A percentile compares a stretch with the other conserved stretches of the same genome.
Evolutionary conservation across 1,140 invertebrate genomes (phyloP).

Genomic region (Nasonia longicornis): DNA sequence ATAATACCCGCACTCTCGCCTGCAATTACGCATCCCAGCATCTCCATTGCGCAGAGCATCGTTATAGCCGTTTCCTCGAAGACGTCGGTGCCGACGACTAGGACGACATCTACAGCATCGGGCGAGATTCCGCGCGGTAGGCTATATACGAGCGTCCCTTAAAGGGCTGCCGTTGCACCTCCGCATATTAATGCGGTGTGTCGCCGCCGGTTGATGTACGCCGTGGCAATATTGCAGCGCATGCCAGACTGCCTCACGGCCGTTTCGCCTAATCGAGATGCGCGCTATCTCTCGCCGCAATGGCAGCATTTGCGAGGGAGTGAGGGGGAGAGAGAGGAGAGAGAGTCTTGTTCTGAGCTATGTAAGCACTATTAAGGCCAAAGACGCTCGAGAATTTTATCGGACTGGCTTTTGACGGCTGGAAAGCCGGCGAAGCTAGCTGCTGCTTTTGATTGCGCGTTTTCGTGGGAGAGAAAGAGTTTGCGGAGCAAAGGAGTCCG

Average conservation of each 20-base stretch:
- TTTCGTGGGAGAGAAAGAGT: not conserved
- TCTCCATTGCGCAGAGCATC: not conserved
- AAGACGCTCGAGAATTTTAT: not conserved
- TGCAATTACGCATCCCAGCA: not conserved
- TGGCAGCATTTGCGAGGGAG: not conserved
- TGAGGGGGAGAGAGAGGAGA: not conserved
- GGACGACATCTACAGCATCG: not conserved
- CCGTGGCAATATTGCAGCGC: slow-evolving; percentile 51
- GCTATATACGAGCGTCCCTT: slow-evolving; percentile 1
- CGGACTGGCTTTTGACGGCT: not conserved
- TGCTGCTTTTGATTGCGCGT: not conserved
- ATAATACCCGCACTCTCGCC: not conserved
- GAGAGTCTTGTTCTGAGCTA: not conserved
- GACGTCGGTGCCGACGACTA: not conserved
- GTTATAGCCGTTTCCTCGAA: not conserved
- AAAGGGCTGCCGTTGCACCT: not conserved
- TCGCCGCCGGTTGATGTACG: slow-evolving; percentile 49
- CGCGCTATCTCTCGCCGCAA: slow-evolving; percentile 6
- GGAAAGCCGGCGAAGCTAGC: not conserved
- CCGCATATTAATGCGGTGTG: slow-evolving; percentile 38
- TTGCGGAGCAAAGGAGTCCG: not conserved
- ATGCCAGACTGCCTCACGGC: slow-evolving; percentile 53
- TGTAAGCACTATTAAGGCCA: not conserved
- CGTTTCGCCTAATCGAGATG: slow-evolving; percentile 51
- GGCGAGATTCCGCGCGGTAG: not conserved